Conservation (phyloP, 2,888 invertebrate species). For the Bursaphelenchus okinawaensis region DNA sequence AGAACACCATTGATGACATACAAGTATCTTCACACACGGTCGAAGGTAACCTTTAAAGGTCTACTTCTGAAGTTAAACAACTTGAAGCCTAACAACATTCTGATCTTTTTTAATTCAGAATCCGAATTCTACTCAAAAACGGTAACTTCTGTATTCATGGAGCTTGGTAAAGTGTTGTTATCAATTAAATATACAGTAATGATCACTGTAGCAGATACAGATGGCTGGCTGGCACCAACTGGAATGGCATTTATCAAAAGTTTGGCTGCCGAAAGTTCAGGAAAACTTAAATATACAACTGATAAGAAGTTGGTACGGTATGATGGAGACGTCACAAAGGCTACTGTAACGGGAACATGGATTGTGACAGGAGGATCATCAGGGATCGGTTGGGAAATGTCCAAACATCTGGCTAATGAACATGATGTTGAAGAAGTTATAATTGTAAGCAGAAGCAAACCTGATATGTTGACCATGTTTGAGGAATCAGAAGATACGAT, state of each 20-base stretch:
- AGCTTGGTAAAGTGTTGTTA: background rate
- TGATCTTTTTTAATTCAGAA: background rate
- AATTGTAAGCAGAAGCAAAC: background rate
- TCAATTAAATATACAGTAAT: background rate
- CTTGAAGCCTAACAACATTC: background rate
- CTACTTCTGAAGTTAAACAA: background rate
- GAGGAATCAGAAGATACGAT: too few relatives aligned
- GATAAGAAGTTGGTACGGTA: slow-evolving; percentile 7
- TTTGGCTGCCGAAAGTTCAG: slow-evolving; percentile 26
- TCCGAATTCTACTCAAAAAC: background rate
- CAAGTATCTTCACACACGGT: background rate
- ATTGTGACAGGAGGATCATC: slow-evolving; percentile 49
- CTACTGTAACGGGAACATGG: slow-evolving; percentile 20
- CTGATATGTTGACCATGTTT: too few relatives aligned
- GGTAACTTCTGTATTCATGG: background rate
- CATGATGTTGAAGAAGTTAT: background rate
- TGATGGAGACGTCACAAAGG: background rate
- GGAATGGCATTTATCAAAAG: slow-evolving; percentile 29
- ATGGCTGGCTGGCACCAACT: slow-evolving; percentile 11
- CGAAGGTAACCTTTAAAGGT: background rate
- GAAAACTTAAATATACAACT: slow-evolving; percentile 5
- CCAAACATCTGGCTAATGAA: slow-evolving; percentile 20
- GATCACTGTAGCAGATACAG: background rate
- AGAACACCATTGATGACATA: background rate
- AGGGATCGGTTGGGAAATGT: slow-evolving; percentile 47